These are phyloP conservation scores for Antidorcas marsupialis DNA, from an alignment of 2,113 vertebrate species.

Conservation along the genomic window DNA sequence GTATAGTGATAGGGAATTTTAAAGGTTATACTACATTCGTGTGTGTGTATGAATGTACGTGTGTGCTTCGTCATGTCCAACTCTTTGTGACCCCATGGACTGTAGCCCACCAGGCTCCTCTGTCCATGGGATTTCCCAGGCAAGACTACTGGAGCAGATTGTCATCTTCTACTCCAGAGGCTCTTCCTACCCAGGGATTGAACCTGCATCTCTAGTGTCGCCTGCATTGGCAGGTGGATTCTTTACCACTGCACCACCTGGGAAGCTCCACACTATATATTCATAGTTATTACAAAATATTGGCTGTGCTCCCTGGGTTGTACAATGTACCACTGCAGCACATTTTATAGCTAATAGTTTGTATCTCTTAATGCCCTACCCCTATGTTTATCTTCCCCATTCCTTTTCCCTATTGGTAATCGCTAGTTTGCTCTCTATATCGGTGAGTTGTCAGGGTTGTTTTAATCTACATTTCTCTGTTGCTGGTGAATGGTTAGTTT, in stretches of 20 bases:
- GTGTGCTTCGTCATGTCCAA: rapidly evolving
- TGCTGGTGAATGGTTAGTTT: background rate
- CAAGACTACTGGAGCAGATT: background rate
- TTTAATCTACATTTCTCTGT: background rate
- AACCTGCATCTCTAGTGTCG: background rate
- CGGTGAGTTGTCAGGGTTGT: background rate
- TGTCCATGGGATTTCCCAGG: background rate
- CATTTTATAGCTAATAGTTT: background rate
- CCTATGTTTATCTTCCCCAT: background rate
- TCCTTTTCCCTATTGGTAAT: background rate
- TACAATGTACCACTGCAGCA: background rate
- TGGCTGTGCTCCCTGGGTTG: background rate
- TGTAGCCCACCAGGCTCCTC: background rate
- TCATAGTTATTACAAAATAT: background rate
- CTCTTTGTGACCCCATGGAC: background rate
- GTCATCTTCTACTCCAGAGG: background rate
- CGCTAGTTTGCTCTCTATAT: background rate
- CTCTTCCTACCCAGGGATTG: background rate
- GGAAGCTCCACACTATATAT: background rate
- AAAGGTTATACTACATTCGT: background rate
- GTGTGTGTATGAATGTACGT: background rate
- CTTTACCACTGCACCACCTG: background rate
- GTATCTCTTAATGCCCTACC: background rate
- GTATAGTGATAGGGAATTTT: background rate
- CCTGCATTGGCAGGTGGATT: background rate